Base-by-base conservation (phyloP, 2,888 invertebrate species). In the Schizaphis graminum region DNA sequence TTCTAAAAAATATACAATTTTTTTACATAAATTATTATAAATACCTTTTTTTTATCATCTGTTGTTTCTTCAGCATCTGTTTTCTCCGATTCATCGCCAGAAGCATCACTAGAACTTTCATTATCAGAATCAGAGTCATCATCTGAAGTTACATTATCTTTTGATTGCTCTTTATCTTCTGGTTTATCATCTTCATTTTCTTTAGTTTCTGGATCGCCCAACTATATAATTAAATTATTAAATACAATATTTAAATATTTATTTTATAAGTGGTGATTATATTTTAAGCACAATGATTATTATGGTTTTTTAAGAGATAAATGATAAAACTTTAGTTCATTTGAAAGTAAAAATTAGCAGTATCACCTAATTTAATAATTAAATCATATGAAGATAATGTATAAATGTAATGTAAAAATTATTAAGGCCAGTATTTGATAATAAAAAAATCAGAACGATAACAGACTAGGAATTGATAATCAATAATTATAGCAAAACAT, bases 1-100 rank as follows among this genome's bases (percentile, higher is more conserved):
- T 77, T 16, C n/a, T 13, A 77, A 16, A 77, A 35, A 35, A 35
- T 67, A 4, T 2, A 67, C n/a, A 67, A 13, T 21, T 47, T 47
- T 88, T 53, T 0, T 53, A 35, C n/a, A 56, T 28, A 16, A 47
- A 84, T 44, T 53, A 91, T 85, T 89, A 57, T 91, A 88, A 26
- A 92, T 53, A 95, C 95, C 95, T 95, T 95, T 89, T 95, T 96
- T 91, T 96, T 96, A 57, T 96, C 96, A 56, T 95, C 96, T 47
- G 96, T 96, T 89, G 95, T 96, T 94, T 96, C 96, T 94, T 96
- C 96, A 86, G 96, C 96, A 49, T 97, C 97, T 21, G 96, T 96
- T 94, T 96, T 96, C 13, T 96, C 96, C 84, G 96, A 96, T 92
- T 97, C 97, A 89, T 96, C 96, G 88, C 96, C 97, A 94, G 94